Evolutionary conservation across 2,113 vertebrate genomes (phyloP), one percentile per base, ranked within the genome.

Genomic region (Psittacara wagleri): DNA sequence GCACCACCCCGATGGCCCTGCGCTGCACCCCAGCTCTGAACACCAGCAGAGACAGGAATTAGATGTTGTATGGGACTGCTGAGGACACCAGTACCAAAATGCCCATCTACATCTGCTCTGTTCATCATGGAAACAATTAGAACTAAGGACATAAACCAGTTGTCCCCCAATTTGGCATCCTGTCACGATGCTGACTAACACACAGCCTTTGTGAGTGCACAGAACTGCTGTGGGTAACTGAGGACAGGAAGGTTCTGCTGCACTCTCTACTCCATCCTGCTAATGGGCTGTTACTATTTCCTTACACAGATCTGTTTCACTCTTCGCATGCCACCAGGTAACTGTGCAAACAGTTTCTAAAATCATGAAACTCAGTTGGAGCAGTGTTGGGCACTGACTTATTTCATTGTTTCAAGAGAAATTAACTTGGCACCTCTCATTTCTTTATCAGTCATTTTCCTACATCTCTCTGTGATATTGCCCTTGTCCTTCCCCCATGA

Each of bases 21-120:
- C 19, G 27, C 31, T 15, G 31, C 3, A 6, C 33, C 33, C 13
- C 33, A 2, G 22, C 72, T 29, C n/a, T 28, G 27, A 63, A 11
- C 49, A 25, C 24, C 6, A 46, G 43, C 61, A 66, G 22, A 54
- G 24, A 15, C 57, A 33, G 57, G 5, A 44, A n/a, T 31, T 29
- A 51, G 48, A 54, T 2, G 5, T 29, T 1, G 0, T 10, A 28
- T 0, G 3, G 73, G 61, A 39, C 0, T 1, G 33, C 64, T 63
- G 46, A 54, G 48, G 37, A 54, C 1, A 6, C 51, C n/a, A 44
- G 8, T 7, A 49, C 20, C 39, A 49, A 59, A 80, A 29, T 11
- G 22, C 6, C 37, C 49, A 11, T 19, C 63, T 66, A 27, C 35
- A 39, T 70, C 51, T 76, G 37, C 44, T 54, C 54, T 59, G 31